Evolutionary conservation across 1,140 invertebrate genomes (phyloP).

Genomic region (silkworm (Bombyx mori)): ASM3026992v2 NC_085110.1:7223001-7223500

Average conservation of each 20-base stretch:
- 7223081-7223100: slow-evolving; percentile 70
- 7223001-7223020: slow-evolving; percentile 64
- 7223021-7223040: slow-evolving; percentile 67
- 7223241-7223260: too few species aligned
- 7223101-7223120: slow-evolving; percentile 63
- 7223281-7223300: too few species aligned
- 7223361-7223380: slow-evolving; percentile 60
- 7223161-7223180: slow-evolving; percentile 28
- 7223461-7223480: slow-evolving; percentile 13
- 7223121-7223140: slow-evolving; percentile 25
- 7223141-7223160: slow-evolving; percentile 15
- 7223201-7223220: too few species aligned
- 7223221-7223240: too few species aligned
- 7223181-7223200: too few species aligned
- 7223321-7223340: neutral
- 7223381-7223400: slow-evolving; percentile 68
- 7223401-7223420: slow-evolving; percentile 70
- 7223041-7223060: slow-evolving; percentile 70
- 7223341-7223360: slow-evolving; percentile 57
- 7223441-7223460: slow-evolving; percentile 23
- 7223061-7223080: slow-evolving; percentile 67
- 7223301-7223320: too few species aligned
- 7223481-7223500: neutral
- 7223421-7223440: slow-evolving; percentile 49
- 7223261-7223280: too few species aligned